Evolutionary conservation across 92 coral and sea anemone genomes (phyloP).

Genomic region (Palythoa grandiflora): DNA sequence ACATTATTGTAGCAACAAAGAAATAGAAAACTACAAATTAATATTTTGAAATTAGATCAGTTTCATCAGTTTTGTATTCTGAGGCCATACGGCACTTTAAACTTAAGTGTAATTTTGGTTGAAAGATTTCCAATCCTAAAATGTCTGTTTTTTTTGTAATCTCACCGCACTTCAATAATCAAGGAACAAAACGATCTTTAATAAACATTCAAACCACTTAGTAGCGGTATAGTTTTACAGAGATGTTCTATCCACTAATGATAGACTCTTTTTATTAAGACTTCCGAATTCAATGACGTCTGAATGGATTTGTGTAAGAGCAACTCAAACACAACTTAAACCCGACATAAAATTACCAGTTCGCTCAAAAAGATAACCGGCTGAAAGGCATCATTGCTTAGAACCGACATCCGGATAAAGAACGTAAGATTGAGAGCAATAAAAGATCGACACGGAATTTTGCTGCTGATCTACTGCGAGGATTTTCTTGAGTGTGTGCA

Average conservation of each 20-base stretch:
- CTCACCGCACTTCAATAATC: slow-evolving; percentile 33
- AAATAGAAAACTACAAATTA: neutral
- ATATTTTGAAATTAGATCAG: neutral
- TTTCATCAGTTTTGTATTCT: neutral
- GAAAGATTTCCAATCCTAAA: slow-evolving; percentile 18
- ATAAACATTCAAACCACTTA: slow-evolving; percentile 32
- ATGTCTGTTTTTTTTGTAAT: slow-evolving; percentile 26
- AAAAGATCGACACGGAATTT: neutral
- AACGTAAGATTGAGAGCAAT: neutral
- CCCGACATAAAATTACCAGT: slow-evolving; percentile 33
- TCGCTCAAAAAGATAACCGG: slow-evolving; percentile 35
- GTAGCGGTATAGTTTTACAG: slow-evolving; percentile 2
- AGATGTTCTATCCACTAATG: slow-evolving; percentile 8
- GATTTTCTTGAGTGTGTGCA: neutral
- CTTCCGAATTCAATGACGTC: slow-evolving; percentile 48
- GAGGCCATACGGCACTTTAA: slow-evolving; percentile 2
- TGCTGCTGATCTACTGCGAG: neutral
- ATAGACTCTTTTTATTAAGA: slow-evolving; percentile 4
- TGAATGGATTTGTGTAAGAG: neutral
- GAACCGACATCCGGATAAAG: slow-evolving; percentile 27
- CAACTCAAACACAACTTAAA: slow-evolving; percentile 42
- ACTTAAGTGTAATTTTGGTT: slow-evolving; percentile 35
- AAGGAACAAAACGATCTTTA: slow-evolving; percentile 7
- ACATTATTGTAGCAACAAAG: neutral
- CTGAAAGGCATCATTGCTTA: neutral